phyloP scores from a whole-genome alignment of 2,888 invertebrate genomes.

The Eupithecia dodoneata region DNA sequence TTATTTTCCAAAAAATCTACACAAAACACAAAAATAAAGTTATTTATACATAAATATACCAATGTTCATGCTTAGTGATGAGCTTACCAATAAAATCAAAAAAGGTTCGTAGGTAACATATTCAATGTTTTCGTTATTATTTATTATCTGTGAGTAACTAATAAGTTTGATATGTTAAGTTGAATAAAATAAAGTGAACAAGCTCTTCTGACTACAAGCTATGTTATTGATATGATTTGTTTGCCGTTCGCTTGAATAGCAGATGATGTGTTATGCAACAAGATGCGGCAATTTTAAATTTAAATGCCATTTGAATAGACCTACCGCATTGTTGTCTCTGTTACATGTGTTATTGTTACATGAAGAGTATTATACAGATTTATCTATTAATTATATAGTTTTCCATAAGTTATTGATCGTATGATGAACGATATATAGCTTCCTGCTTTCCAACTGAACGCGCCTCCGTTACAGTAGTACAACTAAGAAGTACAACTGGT shows the following conservation, averaged over 20 bases:
- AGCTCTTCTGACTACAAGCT: slow-evolving; percentile 1
- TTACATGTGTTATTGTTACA: slow-evolving; percentile 9
- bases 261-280: slow-evolving; percentile 41
- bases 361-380: slow-evolving; percentile 2
- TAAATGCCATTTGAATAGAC: slow-evolving; percentile 44
- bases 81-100: too few relatives aligned
- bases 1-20: too few relatives aligned
- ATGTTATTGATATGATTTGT: slow-evolving; percentile 47
- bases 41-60: too few relatives aligned
- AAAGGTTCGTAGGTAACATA: too few relatives aligned
- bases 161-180: background rate
- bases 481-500: too few relatives aligned
- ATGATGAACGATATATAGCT: background rate
- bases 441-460: background rate
- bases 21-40: too few relatives aligned
- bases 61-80: too few relatives aligned
- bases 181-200: background rate
- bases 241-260: slow-evolving; percentile 38
- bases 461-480: too few relatives aligned
- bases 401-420: background rate
- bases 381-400: slow-evolving; percentile 6
- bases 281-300: slow-evolving; percentile 45
- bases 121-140: too few relatives aligned
- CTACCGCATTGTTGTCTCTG: slow-evolving; percentile 37
- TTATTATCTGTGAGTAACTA: too few relatives aligned